phyloP scores from a whole-genome alignment of 2,888 invertebrate genomes.

The Ptilodon capucinus region DNA sequence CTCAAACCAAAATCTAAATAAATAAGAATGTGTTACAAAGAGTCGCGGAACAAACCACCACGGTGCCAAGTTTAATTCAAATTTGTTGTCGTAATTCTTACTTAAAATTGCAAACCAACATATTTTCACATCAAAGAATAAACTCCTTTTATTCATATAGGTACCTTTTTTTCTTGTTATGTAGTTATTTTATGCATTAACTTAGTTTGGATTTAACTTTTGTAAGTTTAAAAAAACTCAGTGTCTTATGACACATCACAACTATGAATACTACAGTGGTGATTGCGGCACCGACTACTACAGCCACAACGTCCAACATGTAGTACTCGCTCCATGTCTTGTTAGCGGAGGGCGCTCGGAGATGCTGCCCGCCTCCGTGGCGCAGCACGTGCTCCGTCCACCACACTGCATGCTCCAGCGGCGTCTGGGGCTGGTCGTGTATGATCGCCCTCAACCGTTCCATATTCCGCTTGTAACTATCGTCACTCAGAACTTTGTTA shows the following conservation, averaged over 20 bases:
- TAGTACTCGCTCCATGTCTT: conserved; percentile 27
- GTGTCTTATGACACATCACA: not conserved
- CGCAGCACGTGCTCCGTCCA: conserved; percentile 43
- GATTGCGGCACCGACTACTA: conserved; percentile 1
- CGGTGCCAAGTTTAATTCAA: too few relatives aligned
- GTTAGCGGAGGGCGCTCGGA: conserved; percentile 32
- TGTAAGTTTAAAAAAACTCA: not conserved
- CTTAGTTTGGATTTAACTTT: not conserved
- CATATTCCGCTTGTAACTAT: conserved; percentile 23
- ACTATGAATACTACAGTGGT: not conserved
- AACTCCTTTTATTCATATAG: too few relatives aligned
- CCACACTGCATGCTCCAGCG: conserved; percentile 39
- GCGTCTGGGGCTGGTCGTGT: conserved; percentile 31
- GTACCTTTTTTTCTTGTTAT: too few relatives aligned
- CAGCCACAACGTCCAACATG: conserved; percentile 13
- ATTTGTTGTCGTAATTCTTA: too few relatives aligned
- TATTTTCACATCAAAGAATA: too few relatives aligned
- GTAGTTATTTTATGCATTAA: too few relatives aligned
- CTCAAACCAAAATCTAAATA: too few relatives aligned
- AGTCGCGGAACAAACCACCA: too few relatives aligned
- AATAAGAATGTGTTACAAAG: too few relatives aligned
- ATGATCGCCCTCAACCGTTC: conserved; percentile 22
- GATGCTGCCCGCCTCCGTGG: conserved; percentile 35
- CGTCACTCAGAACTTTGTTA: conserved; percentile 18
- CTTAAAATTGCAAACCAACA: too few relatives aligned